Evolutionary conservation across 2,113 vertebrate genomes (phyloP).

Genomic region (Phalacrocorax pelagicus): DNA sequence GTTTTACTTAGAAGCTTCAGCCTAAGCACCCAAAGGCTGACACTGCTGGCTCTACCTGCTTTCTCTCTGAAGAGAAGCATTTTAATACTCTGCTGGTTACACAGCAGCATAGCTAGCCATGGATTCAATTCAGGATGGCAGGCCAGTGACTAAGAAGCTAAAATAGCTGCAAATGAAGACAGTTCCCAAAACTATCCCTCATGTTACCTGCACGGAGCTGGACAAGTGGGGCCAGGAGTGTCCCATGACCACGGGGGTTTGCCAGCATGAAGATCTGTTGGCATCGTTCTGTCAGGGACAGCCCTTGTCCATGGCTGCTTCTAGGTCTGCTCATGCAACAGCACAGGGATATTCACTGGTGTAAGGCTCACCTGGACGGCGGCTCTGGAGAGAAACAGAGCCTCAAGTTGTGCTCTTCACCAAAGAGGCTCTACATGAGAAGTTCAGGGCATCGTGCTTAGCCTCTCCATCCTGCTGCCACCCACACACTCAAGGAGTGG

Average conservation of each 20-base stretch:
- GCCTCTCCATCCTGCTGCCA: neutral
- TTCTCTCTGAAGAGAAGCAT: neutral
- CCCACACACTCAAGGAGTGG: neutral
- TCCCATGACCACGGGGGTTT: neutral
- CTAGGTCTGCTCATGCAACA: neutral
- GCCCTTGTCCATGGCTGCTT: neutral
- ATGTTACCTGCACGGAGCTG: rapidly evolving
- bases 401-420: neutral
- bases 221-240: rapidly evolving
- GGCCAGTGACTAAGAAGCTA: constrained; percentile 21
- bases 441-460: neutral
- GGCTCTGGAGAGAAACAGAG: neutral
- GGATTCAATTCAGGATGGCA: neutral
- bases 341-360: neutral
- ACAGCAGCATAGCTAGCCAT: neutral
- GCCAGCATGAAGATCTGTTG: neutral
- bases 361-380: neutral
- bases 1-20: neutral
- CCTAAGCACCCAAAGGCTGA: neutral
- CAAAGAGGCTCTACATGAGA: neutral
- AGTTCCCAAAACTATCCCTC: neutral
- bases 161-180: constrained; percentile 29
- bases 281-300: neutral
- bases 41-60: neutral
- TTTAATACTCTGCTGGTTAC: neutral